Conservation (phyloP, 2,113 vertebrate genomes). For the Dolichallabes microphthalmus region DNA sequence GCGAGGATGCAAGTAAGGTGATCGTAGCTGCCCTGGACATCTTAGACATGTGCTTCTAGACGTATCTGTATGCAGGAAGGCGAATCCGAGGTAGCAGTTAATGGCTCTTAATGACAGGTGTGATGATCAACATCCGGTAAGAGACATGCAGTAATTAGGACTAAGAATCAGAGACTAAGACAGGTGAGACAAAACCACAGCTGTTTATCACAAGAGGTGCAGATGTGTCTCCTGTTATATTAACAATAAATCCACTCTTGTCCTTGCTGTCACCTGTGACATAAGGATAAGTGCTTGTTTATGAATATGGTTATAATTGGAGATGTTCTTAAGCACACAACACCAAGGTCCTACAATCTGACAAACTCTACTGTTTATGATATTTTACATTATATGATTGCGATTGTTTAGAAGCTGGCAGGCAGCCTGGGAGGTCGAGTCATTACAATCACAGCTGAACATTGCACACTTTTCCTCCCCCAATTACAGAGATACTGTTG, state of each 20-base stretch:
- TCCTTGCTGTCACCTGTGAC: conserved; percentile 12
- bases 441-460: conserved; percentile 54
- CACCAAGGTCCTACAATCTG: conserved; percentile 21
- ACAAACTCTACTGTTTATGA: conserved; percentile 42
- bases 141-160: conserved; percentile 43
- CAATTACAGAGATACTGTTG: conserved; percentile 59
- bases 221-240: conserved; percentile 16
- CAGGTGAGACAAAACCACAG: conserved; percentile 17
- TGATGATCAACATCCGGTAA: conserved; percentile 43
- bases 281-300: conserved; percentile 26
- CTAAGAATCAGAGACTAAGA: conserved; percentile 27
- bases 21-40: background rate
- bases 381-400: conserved; percentile 33
- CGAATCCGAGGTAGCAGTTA: conserved; percentile 9
- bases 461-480: conserved; percentile 61
- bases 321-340: background rate
- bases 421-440: conserved; percentile 56
- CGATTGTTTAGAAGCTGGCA: conserved; percentile 47
- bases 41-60: background rate
- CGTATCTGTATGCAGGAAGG: conserved; percentile 20
- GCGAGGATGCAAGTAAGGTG: background rate
- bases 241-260: conserved; percentile 13
- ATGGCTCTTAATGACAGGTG: conserved; percentile 12
- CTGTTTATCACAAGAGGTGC: conserved; percentile 25
- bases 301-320: background rate